Evolutionary conservation across 2,888 invertebrate genomes (phyloP).

Genomic region (Chloromyia formosa): DNA sequence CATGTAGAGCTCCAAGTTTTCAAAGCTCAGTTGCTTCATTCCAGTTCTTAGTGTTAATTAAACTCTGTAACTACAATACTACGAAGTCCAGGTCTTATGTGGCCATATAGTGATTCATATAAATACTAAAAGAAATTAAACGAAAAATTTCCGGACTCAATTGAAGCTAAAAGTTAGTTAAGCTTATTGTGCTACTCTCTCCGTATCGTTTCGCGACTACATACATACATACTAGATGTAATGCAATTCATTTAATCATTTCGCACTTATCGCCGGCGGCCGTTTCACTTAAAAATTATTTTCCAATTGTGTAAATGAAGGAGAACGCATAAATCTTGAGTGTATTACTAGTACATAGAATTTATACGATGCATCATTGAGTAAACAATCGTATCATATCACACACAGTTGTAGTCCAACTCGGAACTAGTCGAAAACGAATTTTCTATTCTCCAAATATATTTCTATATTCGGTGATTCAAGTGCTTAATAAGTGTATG

Average conservation of each 20-base stretch:
- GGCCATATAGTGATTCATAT: neutral
- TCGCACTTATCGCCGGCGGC: neutral
- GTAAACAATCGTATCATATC: neutral
- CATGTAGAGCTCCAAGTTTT: neutral
- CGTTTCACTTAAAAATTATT: neutral
- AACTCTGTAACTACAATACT: conserved; percentile 20
- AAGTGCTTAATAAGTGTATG: neutral
- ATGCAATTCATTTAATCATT: conserved; percentile 2
- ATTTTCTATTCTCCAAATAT: neutral
- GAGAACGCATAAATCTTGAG: neutral
- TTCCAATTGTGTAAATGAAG: neutral
- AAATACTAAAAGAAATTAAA: neutral
- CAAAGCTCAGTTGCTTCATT: conserved; percentile 38
- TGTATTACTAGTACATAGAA: too few species aligned
- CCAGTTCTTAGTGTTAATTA: conserved; percentile 38
- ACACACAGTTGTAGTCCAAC: neutral
- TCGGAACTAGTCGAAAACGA: neutral
- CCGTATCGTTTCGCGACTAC: too few species aligned
- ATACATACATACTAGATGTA: too few species aligned
- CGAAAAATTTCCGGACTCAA: conserved; percentile 23
- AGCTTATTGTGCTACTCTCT: neutral
- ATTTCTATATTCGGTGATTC: neutral
- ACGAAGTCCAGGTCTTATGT: neutral
- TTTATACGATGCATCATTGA: neutral
- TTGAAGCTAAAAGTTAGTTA: neutral